Conservation (phyloP, 2,113 vertebrate species). For the Chascanopsetta lugubris region DNA sequence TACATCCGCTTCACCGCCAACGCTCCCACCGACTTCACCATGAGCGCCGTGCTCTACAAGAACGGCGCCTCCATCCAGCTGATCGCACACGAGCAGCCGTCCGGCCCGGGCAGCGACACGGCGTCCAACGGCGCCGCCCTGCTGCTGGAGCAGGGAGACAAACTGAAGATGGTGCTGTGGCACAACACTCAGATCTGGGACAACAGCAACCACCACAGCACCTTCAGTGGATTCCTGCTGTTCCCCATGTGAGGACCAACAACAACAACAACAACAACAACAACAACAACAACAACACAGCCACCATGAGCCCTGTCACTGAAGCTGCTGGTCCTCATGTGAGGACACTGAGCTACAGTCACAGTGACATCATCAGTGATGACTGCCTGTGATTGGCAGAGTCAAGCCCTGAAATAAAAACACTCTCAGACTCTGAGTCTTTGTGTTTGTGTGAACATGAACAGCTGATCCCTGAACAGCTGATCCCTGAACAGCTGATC, state of each 20-base stretch:
- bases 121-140: constrained; percentile 66
- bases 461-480: no score
- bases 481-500: no score
- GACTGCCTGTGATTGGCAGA: no score
- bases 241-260: constrained; percentile 36
- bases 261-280: background rate
- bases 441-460: no score
- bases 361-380: no score
- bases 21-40: constrained; percentile 41
- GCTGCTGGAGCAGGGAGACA: constrained; percentile 61
- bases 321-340: no score
- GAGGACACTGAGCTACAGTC: no score
- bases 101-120: constrained; percentile 66
- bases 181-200: constrained; percentile 65
- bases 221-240: constrained; percentile 69
- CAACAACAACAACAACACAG: no score
- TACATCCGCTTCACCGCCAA: constrained; percentile 68
- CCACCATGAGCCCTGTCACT: no score
- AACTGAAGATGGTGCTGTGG: constrained; percentile 53
- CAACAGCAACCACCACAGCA: constrained; percentile 71
- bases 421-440: no score
- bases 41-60: constrained; percentile 65
- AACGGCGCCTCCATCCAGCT: constrained; percentile 4
- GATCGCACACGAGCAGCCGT: constrained; percentile 58
- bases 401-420: no score